phyloP scores from a whole-genome alignment of 2,797 vertebrate genomes.

The Taeniopygia guttata region DNA sequence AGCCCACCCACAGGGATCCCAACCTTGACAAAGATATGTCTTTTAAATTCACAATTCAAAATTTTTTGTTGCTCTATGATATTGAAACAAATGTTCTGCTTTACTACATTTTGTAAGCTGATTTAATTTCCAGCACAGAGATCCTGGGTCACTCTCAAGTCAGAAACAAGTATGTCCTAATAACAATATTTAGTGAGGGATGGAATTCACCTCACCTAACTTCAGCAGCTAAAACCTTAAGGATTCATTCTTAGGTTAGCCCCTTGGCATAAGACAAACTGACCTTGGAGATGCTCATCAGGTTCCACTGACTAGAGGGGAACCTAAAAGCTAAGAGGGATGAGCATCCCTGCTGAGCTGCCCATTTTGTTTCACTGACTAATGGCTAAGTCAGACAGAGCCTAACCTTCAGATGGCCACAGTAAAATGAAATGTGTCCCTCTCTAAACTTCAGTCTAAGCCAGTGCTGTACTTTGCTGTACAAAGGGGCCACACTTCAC shows the following conservation, averaged over 20 bases:
- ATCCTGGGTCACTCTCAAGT: neutral
- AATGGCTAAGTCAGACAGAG: neutral
- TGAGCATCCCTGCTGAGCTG: neutral
- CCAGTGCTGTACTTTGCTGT: neutral
- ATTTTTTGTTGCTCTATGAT: neutral
- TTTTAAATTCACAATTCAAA: neutral
- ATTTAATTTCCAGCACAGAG: neutral
- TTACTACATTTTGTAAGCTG: rapidly evolving
- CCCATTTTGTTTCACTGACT: neutral
- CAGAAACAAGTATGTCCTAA: rapidly evolving
- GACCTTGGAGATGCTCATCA: neutral
- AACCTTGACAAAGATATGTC: neutral
- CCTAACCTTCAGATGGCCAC: neutral
- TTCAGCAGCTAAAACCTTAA: neutral
- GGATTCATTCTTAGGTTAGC: neutral
- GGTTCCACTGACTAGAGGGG: neutral
- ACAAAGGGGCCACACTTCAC: neutral
- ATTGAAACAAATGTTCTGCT: neutral
- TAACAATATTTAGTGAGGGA: neutral
- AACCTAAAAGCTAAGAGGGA: neutral
- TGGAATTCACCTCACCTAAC: neutral
- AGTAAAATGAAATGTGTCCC: neutral
- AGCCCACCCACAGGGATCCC: neutral
- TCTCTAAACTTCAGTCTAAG: neutral
- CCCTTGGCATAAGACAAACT: neutral